Evolutionary conservation across 1,140 invertebrate species (phyloP).

Genomic region (Drosophila pallidifrons): DNA sequence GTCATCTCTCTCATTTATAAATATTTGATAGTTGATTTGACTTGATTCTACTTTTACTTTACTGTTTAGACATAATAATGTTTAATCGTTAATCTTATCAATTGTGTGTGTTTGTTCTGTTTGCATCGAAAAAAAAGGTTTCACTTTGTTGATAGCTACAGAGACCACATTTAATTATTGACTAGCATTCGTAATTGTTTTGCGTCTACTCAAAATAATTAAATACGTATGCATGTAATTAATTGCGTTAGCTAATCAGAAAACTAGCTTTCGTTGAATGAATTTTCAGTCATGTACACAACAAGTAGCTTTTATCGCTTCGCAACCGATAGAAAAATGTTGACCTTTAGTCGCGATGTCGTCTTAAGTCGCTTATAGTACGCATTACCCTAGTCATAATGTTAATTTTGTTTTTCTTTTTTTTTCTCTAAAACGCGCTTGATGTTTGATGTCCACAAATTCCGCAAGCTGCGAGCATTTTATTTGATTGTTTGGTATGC

Average conservation of each 20-base stretch:
- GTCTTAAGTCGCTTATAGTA: conserved; percentile 15
- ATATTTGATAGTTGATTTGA: conserved; percentile 15
- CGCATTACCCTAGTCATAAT: conserved; percentile 22
- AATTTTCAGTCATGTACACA: conserved; percentile 9
- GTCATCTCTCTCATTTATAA: conserved; percentile 15
- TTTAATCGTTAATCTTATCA: conserved; percentile 12
- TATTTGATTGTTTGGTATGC: conserved; percentile 28
- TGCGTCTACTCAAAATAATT: not conserved
- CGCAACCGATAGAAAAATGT: conserved; percentile 44
- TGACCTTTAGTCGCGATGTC: conserved; percentile 66
- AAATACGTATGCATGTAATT: not conserved
- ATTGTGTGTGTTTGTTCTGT: not conserved
- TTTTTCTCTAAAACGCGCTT: conserved; percentile 17
- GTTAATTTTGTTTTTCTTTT: not conserved
- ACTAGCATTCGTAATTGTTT: not conserved
- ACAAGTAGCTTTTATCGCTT: conserved; percentile 67
- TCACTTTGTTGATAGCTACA: conserved; percentile 26
- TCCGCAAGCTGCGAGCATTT: conserved; percentile 22
- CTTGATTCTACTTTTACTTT: conserved; percentile 33
- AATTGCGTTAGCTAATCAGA: conserved; percentile 1
- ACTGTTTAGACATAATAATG: not conserved
- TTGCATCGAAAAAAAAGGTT: not conserved
- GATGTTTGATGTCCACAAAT: conserved; percentile 23
- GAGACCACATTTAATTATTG: conserved; percentile 25
- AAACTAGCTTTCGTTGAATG: conserved; percentile 25